A percentile compares a stretch with the other conserved stretches of the same genome.
These are phyloP conservation scores for Oscheius sp. DNA, from an alignment of 2,888 invertebrate genomes.

Conservation along the genomic window DNA sequence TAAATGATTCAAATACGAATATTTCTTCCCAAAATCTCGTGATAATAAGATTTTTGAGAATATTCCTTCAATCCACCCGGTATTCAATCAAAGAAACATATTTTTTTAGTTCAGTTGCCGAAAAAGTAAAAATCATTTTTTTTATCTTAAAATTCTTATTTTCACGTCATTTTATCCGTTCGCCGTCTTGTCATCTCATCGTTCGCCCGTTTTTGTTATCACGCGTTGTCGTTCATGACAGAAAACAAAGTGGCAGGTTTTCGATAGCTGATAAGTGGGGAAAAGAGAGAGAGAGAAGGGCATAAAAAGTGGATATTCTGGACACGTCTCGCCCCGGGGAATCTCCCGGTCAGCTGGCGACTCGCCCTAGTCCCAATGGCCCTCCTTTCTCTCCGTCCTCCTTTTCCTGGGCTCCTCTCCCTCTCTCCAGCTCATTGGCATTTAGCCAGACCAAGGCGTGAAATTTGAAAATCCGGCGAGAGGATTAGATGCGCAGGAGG, in stretches of 20 bases:
- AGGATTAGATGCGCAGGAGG: conserved; percentile 36
- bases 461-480: too few relatives aligned
- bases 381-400: background rate
- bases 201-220: too few relatives aligned
- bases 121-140: background rate
- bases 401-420: background rate
- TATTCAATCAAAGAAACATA: too few relatives aligned
- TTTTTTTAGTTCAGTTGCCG: background rate
- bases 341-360: background rate
- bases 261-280: too few relatives aligned
- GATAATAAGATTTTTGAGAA: too few relatives aligned
- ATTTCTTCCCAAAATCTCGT: too few relatives aligned
- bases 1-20: too few relatives aligned
- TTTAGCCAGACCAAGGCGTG: background rate
- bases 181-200: too few relatives aligned
- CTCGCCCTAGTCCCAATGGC: background rate
- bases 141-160: background rate
- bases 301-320: background rate
- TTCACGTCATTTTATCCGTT: background rate
- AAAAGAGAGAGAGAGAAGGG: background rate
- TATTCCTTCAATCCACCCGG: too few relatives aligned
- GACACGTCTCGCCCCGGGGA: background rate
- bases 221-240: too few relatives aligned
- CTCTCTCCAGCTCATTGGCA: background rate
- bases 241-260: too few relatives aligned